Evolutionary conservation across 2,113 vertebrate species (phyloP).

Genomic region (Thunnus maccoyii): DNA sequence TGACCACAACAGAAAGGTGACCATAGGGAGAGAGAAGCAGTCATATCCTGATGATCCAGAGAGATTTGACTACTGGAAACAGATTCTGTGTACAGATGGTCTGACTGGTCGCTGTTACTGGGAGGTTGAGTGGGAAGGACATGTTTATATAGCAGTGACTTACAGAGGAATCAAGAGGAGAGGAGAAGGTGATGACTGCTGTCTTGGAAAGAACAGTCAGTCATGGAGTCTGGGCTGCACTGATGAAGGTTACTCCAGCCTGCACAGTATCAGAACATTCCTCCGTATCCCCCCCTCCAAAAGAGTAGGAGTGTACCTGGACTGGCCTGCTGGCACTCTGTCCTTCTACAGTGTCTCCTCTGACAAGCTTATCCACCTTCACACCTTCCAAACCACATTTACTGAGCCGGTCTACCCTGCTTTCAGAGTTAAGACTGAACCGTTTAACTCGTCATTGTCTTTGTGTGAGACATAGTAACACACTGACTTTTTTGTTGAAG

Average conservation of each 20-base stretch:
- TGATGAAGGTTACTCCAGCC: background rate
- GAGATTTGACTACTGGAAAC: constrained; percentile 58
- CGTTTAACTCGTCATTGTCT: constrained; percentile 31
- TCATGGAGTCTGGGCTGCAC: constrained; percentile 61
- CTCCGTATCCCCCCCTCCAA: rapidly evolving
- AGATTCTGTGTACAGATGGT: constrained; percentile 47
- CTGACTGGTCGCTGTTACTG: constrained; percentile 55
- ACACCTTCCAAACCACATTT: constrained; percentile 50
- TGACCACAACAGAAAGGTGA: constrained; percentile 30
- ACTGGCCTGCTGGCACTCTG: constrained; percentile 39
- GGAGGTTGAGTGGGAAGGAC: constrained; percentile 50
- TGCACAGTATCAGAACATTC: background rate
- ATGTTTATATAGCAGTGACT: background rate
- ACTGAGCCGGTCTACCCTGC: constrained; percentile 53
- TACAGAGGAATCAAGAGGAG: constrained; percentile 44
- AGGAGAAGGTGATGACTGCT: background rate
- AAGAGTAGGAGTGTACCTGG: constrained; percentile 57
- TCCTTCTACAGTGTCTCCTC: constrained; percentile 9
- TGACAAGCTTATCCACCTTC: constrained; percentile 5
- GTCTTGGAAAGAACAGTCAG: constrained; percentile 38
- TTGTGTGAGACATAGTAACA: constrained; percentile 6
- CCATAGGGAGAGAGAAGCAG: background rate
- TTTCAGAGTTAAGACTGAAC: constrained; percentile 28
- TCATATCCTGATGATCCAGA: constrained; percentile 47
- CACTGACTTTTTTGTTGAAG: too few relatives aligned